phyloP scores from a whole-genome alignment of 2,888 invertebrate genomes.

The Apantesis nais region DNA sequence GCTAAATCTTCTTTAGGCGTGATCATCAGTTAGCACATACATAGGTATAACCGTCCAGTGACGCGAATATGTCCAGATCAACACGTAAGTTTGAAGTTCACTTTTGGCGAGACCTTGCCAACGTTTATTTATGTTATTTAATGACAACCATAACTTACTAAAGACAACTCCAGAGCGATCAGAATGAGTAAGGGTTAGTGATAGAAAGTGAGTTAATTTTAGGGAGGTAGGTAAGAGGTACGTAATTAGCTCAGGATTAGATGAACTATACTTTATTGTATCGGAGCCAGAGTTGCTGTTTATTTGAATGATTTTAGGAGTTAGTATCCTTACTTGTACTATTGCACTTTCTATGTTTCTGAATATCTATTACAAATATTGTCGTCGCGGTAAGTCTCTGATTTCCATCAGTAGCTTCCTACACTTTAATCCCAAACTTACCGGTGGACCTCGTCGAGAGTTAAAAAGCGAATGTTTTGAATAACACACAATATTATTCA shows the following conservation, averaged over 20 bases:
- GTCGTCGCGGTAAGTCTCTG: background rate
- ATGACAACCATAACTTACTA: too few species aligned
- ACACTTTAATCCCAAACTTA: background rate
- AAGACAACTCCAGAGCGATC: too few species aligned
- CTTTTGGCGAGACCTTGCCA: too few species aligned
- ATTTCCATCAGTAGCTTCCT: background rate
- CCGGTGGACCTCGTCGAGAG: background rate
- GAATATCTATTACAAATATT: background rate
- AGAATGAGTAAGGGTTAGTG: too few species aligned
- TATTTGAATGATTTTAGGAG: background rate
- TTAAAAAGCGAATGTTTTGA: slow-evolving; percentile 2
- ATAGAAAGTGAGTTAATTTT: too few species aligned
- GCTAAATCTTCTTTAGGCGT: background rate
- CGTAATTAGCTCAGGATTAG: too few species aligned
- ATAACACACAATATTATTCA: slow-evolving; percentile 15
- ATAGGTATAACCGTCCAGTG: background rate
- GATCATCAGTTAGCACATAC: background rate
- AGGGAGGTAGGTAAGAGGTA: too few species aligned
- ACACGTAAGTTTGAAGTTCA: background rate
- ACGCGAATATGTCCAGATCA: background rate
- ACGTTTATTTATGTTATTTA: too few species aligned
- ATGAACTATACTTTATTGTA: background rate
- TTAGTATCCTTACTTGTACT: background rate
- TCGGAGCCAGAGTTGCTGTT: background rate
- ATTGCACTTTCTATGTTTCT: background rate